Evolutionary conservation across 2,113 vertebrate genomes (phyloP).

Genomic region (Stictonetta naevosa): DNA sequence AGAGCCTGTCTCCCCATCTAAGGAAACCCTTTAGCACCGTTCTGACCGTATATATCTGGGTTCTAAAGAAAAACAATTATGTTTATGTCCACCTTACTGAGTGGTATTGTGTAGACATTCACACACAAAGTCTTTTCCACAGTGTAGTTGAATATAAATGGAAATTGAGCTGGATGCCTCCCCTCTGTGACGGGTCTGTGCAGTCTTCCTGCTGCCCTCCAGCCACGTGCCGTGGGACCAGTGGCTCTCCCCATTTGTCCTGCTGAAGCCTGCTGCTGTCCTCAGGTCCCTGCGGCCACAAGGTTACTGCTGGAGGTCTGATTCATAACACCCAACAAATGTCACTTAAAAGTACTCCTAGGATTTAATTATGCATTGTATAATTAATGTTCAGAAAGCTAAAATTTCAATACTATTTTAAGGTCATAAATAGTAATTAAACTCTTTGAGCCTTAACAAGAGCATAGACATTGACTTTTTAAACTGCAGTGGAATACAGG

Average conservation of each 20-base stretch:
- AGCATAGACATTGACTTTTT: slow-evolving; percentile 33
- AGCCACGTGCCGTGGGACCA: neutral
- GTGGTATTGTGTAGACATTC: neutral
- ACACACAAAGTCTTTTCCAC: neutral
- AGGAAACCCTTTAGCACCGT: neutral
- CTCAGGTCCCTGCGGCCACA: neutral
- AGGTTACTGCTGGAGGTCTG: neutral
- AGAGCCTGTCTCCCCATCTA: neutral
- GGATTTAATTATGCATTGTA: neutral
- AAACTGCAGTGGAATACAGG: slow-evolving; percentile 3
- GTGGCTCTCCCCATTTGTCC: neutral
- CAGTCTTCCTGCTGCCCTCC: neutral
- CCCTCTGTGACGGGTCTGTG: neutral
- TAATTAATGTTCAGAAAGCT: slow-evolving; percentile 41
- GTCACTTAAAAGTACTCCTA: neutral
- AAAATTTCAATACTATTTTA: slow-evolving; percentile 25
- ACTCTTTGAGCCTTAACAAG: slow-evolving; percentile 28
- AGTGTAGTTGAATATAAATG: neutral
- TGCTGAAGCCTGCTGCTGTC: neutral
- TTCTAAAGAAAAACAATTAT: neutral
- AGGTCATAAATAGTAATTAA: slow-evolving; percentile 51
- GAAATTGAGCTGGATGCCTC: fast-evolving
- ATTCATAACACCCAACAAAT: neutral
- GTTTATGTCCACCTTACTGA: neutral
- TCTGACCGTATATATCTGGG: neutral